These are phyloP conservation scores for Harmothoe impar DNA, from an alignment of 2,888 invertebrate species.

Conservation along the genomic window DNA sequence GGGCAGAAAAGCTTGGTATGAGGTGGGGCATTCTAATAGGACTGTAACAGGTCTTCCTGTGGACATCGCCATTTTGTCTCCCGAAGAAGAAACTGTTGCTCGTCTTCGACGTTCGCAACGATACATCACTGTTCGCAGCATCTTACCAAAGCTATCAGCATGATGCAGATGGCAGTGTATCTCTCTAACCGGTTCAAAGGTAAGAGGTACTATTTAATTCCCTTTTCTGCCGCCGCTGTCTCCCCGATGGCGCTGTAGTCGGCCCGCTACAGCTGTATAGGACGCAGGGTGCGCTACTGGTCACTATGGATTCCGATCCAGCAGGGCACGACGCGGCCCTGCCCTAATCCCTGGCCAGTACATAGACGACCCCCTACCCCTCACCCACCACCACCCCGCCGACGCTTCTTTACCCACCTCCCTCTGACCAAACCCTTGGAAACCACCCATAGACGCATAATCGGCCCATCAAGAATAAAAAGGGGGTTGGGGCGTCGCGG, in stretches of 20 bases:
- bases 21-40: neutral
- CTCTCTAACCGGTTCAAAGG: no score
- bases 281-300: no score
- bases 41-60: neutral
- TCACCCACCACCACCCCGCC: neutral
- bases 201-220: no score
- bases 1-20: neutral
- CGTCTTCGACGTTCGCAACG: no score
- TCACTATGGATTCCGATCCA: neutral
- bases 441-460: constrained; percentile 54
- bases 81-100: no score
- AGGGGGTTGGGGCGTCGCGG: neutral
- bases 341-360: constrained; percentile 22
- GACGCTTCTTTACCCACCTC: neutral
- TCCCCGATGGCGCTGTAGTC: no score
- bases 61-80: no score
- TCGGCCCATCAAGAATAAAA: constrained; percentile 51
- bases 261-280: no score
- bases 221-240: no score
- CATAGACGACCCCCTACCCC: neutral
- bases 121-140: no score
- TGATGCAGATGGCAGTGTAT: no score
- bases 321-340: neutral
- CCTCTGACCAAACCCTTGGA: neutral
- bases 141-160: no score